Percentiles rank a stretch among this genome's conserved stretches.
phyloP scores from a whole-genome alignment of 2,888 invertebrate genomes.

The Melanotus villosus region DNA sequence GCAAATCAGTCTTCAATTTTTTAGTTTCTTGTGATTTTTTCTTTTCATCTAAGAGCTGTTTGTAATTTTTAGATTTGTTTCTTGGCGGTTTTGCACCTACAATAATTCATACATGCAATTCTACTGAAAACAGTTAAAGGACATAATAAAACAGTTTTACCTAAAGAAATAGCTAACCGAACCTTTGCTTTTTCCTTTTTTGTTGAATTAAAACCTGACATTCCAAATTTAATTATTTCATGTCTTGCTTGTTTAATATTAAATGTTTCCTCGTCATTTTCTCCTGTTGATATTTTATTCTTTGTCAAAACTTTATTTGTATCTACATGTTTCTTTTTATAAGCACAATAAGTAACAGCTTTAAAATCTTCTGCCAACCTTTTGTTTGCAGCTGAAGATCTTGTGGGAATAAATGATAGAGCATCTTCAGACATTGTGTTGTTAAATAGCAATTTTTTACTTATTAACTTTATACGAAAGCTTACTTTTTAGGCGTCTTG shows the following conservation, averaged over 20 bases:
- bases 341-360: conserved; percentile 70
- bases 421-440: conserved; percentile 18
- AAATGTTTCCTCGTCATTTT: conserved; percentile 68
- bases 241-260: conserved; percentile 84
- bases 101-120: background rate
- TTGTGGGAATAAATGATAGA: conserved; percentile 66
- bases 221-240: conserved; percentile 89
- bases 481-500: too few relatives aligned
- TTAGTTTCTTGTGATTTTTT: conserved; percentile 72
- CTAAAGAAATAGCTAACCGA: conserved; percentile 83
- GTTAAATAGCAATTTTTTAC: too few relatives aligned
- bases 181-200: conserved; percentile 86
- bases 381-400: conserved; percentile 70
- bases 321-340: conserved; percentile 68
- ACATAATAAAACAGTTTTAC: too few relatives aligned
- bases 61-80: conserved; percentile 80
- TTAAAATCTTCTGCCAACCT: conserved; percentile 68
- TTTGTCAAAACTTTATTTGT: conserved; percentile 55
- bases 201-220: conserved; percentile 79
- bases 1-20: conserved; percentile 69
- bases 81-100: conserved; percentile 86
- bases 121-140: background rate
- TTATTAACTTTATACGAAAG: too few relatives aligned
- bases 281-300: conserved; percentile 48
- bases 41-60: conserved; percentile 76